Conservation (phyloP, 1,140 invertebrate species). For the Drosophila micromelanica region DNA sequence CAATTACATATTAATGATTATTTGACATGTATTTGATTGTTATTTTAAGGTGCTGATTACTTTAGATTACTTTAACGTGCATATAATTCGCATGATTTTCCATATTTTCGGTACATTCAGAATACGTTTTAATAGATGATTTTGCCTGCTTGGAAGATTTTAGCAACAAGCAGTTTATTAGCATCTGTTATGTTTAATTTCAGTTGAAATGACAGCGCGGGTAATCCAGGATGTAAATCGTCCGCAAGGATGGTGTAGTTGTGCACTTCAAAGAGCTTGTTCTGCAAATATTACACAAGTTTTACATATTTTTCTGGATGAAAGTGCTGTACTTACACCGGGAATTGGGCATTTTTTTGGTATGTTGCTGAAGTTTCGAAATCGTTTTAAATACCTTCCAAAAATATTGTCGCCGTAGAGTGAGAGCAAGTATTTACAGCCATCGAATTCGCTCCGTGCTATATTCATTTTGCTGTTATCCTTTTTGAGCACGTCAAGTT, state of each 20-base stretch:
- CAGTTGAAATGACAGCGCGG: slow-evolving; percentile 11
- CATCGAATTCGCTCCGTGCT: slow-evolving; percentile 34
- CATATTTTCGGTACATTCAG: too few species aligned
- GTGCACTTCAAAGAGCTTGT: slow-evolving; percentile 41
- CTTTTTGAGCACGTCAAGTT: slow-evolving; percentile 42
- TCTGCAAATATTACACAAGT: background rate
- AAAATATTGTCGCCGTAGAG: slow-evolving; percentile 27
- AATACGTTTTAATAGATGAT: slow-evolving; percentile 39
- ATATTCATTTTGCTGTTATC: slow-evolving; percentile 47
- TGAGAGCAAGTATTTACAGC: slow-evolving; percentile 49
- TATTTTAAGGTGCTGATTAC: too few species aligned
- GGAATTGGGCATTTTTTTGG: slow-evolving; percentile 33
- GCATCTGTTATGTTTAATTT: slow-evolving; percentile 14
- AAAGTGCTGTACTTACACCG: slow-evolving; percentile 30
- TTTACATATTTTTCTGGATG: background rate
- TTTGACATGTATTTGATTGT: too few species aligned
- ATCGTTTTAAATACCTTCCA: slow-evolving; percentile 27
- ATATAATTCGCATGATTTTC: too few species aligned
- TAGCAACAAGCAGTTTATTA: slow-evolving; percentile 7
- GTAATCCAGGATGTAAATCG: slow-evolving; percentile 43
- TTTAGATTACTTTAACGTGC: too few species aligned
- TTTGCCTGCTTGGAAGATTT: slow-evolving; percentile 23
- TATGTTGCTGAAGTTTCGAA: slow-evolving; percentile 36
- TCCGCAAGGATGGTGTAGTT: slow-evolving; percentile 54
- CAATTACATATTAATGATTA: too few species aligned